Base-by-base conservation (phyloP, 2,888 invertebrate genomes). In the Hemithea aestivaria region DNA sequence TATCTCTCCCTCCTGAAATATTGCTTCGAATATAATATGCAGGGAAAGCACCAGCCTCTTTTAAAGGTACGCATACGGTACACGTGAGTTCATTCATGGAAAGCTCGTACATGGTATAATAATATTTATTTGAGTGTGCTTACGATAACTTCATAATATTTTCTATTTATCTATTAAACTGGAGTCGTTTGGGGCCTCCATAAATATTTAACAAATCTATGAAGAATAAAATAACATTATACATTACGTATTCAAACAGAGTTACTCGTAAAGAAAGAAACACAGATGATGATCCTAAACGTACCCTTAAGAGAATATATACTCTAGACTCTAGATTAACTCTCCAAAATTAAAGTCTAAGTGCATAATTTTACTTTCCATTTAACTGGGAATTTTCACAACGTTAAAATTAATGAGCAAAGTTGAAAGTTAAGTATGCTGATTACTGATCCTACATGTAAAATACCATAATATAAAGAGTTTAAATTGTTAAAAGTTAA, bases 151-250 rank as follows among this genome's bases (percentile, higher is more conserved):
- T 68, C 63, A 70, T 68, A 75, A 74, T 74, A 68, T 67, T 72
- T 48, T 64, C 51, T 48, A 51, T n/a, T n/a, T n/a, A 75, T 77
- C 69, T 71, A 76, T 74, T 71, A 72, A 73, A 73, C 76, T 61
- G 66, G 72, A 5, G 72, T 68, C 73, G 70, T 62, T 62, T 52
- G 60, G 56, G 49, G 55, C 55, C 67, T 69, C 77, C 74, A 80
- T 81, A 81, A 81, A 81, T 81, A 78, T 78, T 75, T 69, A 80
- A 75, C 70, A 64, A 71, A 73, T 62, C 71, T 69, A 71, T 41
- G 37, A 35, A 62, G 65, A 73, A 76, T 69, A 74, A 66, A 73
- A 73, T n/a, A n/a, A n/a, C n/a, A n/a, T n/a, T n/a, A n/a, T n/a
- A n/a, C n/a, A n/a, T 16, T 58, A 60, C 54, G 53, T 56, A 49